These are phyloP conservation scores for Plebejus anna DNA, from an alignment of 2,888 invertebrate genomes.

Conservation along the genomic window DNA sequence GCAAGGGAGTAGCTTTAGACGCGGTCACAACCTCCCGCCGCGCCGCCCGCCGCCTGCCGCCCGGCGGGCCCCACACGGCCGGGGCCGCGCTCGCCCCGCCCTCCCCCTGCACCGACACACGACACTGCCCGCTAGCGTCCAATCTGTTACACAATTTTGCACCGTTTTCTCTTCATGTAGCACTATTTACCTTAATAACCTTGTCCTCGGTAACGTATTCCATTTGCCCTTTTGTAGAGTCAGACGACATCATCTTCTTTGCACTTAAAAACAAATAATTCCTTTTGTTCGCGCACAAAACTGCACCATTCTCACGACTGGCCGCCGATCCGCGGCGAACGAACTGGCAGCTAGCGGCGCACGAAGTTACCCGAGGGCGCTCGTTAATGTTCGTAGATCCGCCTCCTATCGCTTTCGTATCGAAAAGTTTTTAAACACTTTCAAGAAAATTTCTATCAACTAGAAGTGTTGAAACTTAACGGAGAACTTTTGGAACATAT, in stretches of 20 bases:
- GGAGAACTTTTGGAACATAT: constrained; percentile 9
- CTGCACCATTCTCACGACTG: constrained; percentile 77
- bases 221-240: constrained; percentile 70
- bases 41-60: constrained; percentile 72
- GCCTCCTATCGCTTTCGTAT: constrained; percentile 75
- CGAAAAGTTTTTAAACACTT: constrained; percentile 49
- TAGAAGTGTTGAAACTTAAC: background rate
- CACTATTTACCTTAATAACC: constrained; percentile 69
- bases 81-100: constrained; percentile 78
- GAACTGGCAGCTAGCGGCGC: constrained; percentile 50
- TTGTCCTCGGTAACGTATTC: constrained; percentile 76
- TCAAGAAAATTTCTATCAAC: constrained; percentile 35
- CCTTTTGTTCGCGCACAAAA: constrained; percentile 72
- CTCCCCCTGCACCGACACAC: constrained; percentile 77
- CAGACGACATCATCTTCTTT: constrained; percentile 78
- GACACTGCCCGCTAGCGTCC: constrained; percentile 76
- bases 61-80: constrained; percentile 80
- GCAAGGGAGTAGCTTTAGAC: constrained; percentile 77
- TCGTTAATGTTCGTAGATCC: constrained; percentile 74
- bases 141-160: constrained; percentile 74
- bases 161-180: constrained; percentile 53
- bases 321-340: constrained; percentile 77
- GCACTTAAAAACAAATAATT: constrained; percentile 67
- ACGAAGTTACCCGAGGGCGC: constrained; percentile 55
- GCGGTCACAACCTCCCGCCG: constrained; percentile 81